phyloP scores from a whole-genome alignment of 2,113 vertebrate genomes.

The Cyanoderma ruficeps region DNA sequence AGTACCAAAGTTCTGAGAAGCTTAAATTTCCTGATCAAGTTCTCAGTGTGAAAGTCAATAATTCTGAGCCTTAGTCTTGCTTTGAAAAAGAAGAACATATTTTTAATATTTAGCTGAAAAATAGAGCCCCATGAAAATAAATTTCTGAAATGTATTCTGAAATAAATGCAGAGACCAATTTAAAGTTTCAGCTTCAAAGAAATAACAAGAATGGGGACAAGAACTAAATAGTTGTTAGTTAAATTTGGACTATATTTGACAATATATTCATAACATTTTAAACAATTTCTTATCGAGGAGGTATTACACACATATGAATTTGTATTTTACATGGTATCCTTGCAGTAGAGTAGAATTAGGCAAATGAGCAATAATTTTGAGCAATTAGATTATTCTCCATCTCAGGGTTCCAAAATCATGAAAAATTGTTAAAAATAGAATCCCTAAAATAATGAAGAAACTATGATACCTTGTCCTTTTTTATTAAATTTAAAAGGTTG shows the following conservation, averaged over 20 bases:
- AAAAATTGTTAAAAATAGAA: neutral
- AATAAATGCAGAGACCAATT: neutral
- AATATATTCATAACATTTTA: neutral
- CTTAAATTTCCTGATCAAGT: neutral
- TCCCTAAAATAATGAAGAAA: neutral
- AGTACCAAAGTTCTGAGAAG: neutral
- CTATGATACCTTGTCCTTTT: neutral
- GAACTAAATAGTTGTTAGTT: neutral
- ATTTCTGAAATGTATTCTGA: neutral
- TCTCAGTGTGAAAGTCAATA: neutral
- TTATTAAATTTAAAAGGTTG: neutral
- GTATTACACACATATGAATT: neutral
- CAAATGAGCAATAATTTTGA: neutral
- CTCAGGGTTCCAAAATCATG: neutral
- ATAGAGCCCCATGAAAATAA: accelerated
- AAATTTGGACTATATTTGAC: neutral
- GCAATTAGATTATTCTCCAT: neutral
- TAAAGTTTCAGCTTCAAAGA: neutral
- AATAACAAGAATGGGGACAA: neutral
- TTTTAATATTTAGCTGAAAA: neutral
- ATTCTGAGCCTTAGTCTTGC: neutral
- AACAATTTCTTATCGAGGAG: neutral
- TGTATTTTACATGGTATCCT: neutral
- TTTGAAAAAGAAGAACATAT: neutral
- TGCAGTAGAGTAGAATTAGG: neutral